Evolutionary conservation across 2,113 vertebrate genomes (phyloP), one percentile per base, ranked within the genome.

Genomic region (Nesogale talazaci): DNA sequence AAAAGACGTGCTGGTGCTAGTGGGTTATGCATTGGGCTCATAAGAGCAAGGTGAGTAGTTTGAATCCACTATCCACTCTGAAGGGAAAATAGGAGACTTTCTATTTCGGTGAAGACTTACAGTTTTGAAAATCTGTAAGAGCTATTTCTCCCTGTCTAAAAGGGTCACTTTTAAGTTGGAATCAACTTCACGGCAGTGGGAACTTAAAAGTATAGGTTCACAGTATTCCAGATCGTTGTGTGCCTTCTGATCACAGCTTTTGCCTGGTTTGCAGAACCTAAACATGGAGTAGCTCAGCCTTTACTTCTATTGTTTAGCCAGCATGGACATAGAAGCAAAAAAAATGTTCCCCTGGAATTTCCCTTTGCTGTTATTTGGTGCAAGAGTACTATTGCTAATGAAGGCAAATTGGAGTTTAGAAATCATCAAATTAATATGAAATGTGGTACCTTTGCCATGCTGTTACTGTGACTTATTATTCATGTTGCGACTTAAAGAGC

Each of bases 351-450:
- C 86, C 86, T 72, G 78, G 40, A 23, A 42, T 20, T 90, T 92
- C 74, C 23, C 14, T 72, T 27, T 42, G 23, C 29, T 83, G 63
- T 83, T n/a, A 56, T 56, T n/a, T 72, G 70, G 76, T 65, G 14
- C 61, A 86, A 77, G 19, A 29, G 17, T 90, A 36, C 63, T n/a
- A 90, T 19, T 57, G 61, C 17, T 86, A 89, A 63, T 63, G 29
- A 89, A 76, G 34, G 40, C 59, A 86, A 89, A 93, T 2, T 56
- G 42, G 63, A 80, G 80, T 40, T 85, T 85, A 34, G n/a, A 81
- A 92, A 81, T 89, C 59, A 59, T n/a, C 88, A 59, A 67, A 20
- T 91, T 75, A 87, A 22, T 11, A 56, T 56, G 75, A n/a, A 92
- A 61, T 52, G 86, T 25, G 75, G 40, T 52, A 27, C 8, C 25